Conservation (phyloP, 2,888 invertebrate genomes). For the Drosophila pullipes region DNA sequence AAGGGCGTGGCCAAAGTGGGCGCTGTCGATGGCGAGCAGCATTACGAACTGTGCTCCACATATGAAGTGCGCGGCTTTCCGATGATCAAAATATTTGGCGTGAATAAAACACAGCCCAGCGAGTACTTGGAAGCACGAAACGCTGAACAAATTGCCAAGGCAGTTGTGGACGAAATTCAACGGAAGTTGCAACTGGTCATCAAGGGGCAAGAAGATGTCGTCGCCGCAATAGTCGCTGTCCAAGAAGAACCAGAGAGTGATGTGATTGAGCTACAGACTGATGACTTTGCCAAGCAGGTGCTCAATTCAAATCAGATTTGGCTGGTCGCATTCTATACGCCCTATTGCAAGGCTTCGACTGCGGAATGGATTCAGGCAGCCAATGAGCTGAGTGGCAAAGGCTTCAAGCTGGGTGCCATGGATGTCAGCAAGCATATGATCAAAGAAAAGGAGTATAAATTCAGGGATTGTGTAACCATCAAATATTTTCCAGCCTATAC, state of each 20-base stretch:
- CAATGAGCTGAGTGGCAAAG: background rate
- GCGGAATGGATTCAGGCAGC: conserved; percentile 3
- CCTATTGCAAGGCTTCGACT: background rate
- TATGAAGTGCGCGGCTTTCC: conserved; percentile 12
- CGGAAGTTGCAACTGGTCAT: background rate
- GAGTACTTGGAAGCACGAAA: background rate
- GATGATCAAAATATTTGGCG: conserved; percentile 17
- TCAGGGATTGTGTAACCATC: background rate
- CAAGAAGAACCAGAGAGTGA: background rate
- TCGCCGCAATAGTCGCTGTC: background rate
- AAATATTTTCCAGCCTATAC: conserved; percentile 6
- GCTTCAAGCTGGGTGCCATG: conserved; percentile 4
- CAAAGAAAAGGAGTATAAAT: background rate
- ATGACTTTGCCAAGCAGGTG: background rate
- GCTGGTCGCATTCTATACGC: conserved; percentile 14
- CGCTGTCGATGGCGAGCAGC: conserved; percentile 5
- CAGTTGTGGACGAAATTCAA: background rate
- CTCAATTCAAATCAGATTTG: conserved; percentile 9
- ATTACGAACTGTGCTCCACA: background rate
- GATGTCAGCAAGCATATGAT: background rate
- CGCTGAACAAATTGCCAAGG: background rate
- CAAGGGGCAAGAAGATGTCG: background rate
- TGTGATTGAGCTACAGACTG: conserved; percentile 1
- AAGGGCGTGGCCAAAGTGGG: conserved; percentile 23
- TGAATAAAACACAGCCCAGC: conserved; percentile 1